A percentile compares a stretch with the other conserved stretches of the same genome.
Conservation (phyloP, 2,888 invertebrate genomes). For the Sinohyriopsis cumingii region DNA sequence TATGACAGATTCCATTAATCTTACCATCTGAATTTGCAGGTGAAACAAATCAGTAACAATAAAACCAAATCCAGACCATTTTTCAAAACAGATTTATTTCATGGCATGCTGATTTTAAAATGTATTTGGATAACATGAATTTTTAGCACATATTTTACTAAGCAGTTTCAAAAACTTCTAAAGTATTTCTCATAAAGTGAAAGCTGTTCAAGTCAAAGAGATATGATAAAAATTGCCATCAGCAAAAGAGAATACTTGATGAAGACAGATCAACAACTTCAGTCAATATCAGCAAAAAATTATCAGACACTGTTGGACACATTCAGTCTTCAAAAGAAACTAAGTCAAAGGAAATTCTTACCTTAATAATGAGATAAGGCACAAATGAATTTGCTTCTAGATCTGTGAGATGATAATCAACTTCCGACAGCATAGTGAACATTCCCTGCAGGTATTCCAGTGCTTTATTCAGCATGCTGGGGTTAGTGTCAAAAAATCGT, state of each 20-base stretch:
- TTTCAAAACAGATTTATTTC: too few species aligned
- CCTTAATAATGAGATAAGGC: conserved; percentile 95
- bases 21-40: too few species aligned
- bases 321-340: conserved; percentile 2
- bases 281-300: not conserved
- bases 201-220: not conserved
- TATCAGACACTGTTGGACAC: not conserved
- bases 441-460: conserved; percentile 90
- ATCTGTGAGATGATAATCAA: conserved; percentile 90
- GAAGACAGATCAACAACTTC: not conserved
- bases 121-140: too few species aligned
- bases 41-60: too few species aligned
- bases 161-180: too few species aligned
- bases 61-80: too few species aligned
- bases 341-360: conserved; percentile 66
- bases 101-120: too few species aligned
- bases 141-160: too few species aligned
- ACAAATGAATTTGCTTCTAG: conserved; percentile 94
- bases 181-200: too few species aligned
- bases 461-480: conserved; percentile 95
- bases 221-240: not conserved
- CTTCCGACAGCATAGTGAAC: conserved; percentile 83
- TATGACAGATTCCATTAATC: too few species aligned
- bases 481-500: conserved; percentile 98
- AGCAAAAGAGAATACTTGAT: not conserved